These are phyloP conservation scores for Diabrotica undecimpunctata DNA, from an alignment of 1,140 invertebrate species.

Conservation along the genomic window DNA sequence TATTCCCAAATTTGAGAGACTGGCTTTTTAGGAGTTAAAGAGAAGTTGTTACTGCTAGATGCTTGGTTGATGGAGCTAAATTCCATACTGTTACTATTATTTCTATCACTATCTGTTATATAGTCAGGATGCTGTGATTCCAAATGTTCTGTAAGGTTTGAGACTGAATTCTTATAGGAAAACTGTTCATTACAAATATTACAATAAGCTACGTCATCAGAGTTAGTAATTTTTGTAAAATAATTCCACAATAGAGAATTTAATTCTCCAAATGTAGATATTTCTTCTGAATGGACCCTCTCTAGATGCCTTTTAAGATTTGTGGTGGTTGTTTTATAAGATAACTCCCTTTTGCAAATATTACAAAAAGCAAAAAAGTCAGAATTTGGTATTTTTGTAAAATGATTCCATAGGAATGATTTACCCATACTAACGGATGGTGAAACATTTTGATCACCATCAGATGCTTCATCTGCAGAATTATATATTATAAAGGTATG, in stretches of 20 bases:
- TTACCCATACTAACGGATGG: background rate
- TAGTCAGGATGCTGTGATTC: background rate
- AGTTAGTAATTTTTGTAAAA: background rate
- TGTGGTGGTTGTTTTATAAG: background rate
- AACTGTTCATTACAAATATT: background rate
- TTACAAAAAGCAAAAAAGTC: background rate
- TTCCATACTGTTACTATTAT: too few species aligned
- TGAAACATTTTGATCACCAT: background rate
- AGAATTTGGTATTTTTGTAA: background rate
- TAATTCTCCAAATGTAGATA: too few species aligned
- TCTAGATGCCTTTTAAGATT: background rate
- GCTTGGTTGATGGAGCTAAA: too few species aligned
- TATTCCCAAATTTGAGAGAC: background rate
- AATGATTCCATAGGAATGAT: background rate
- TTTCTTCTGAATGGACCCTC: too few species aligned
- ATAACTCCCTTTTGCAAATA: background rate
- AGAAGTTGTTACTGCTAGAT: too few species aligned
- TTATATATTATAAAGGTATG: background rate
- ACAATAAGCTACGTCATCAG: background rate
- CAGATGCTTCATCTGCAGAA: background rate
- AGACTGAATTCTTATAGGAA: background rate
- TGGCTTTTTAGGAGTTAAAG: background rate
- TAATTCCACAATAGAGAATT: background rate
- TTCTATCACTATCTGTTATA: background rate
- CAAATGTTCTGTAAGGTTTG: background rate